Conservation (phyloP, 35 echinoderm and acorn worm genomes). For the Strongylocentrotus purpuratus region DNA sequence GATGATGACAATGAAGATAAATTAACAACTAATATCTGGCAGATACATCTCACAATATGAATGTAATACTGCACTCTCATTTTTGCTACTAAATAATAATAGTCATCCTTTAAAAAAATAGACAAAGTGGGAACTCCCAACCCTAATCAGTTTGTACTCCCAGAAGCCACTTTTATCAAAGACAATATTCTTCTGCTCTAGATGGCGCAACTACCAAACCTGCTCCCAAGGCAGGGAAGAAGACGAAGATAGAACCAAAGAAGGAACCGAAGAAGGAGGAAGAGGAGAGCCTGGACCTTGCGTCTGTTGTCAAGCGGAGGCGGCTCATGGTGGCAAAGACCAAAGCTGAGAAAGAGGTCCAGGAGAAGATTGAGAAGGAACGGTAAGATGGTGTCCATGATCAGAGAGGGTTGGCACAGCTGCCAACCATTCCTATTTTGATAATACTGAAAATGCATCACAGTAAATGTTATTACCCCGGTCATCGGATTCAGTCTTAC, state of each 20-base stretch:
- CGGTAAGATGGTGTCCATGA: conserved; percentile 54
- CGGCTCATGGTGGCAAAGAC: conserved; percentile 74
- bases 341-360: conserved; percentile 72
- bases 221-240: conserved; percentile 50
- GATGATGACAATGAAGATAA: too few species aligned
- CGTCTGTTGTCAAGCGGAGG: conserved; percentile 85
- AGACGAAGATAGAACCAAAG: conserved; percentile 58
- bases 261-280: neutral
- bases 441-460: too few species aligned
- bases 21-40: too few species aligned
- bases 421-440: too few species aligned
- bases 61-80: too few species aligned
- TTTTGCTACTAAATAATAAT: neutral
- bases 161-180: neutral
- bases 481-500: too few species aligned
- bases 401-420: too few species aligned
- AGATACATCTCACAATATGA: too few species aligned
- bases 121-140: neutral
- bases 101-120: neutral
- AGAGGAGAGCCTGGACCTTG: conserved; percentile 77
- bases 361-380: conserved; percentile 78
- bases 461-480: too few species aligned
- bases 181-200: neutral
- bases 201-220: conserved; percentile 22
- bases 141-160: too few species aligned